These are phyloP conservation scores for Scaptomyza pallida DNA, from an alignment of 1,140 invertebrate genomes.

Conservation along the genomic window DNA sequence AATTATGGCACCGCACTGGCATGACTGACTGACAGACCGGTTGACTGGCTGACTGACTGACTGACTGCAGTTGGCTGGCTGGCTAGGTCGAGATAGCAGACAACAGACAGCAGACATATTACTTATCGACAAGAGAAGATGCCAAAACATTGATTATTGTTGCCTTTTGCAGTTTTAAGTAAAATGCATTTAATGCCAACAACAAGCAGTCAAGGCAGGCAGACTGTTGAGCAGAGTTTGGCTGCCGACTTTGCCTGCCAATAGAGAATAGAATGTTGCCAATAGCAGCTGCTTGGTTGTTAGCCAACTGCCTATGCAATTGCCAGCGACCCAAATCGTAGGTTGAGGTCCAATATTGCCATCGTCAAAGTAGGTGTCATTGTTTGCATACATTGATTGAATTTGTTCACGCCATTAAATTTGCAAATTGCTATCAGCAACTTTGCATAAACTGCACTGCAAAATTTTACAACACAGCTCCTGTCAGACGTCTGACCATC, in stretches of 20 bases:
- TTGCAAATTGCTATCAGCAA: conserved; percentile 83
- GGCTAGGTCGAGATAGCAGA: conserved; percentile 61
- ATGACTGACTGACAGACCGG: conserved; percentile 5
- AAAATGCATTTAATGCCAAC: conserved; percentile 52
- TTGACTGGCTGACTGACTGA: background rate
- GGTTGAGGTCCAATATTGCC: conserved; percentile 34
- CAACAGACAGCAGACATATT: conserved; percentile 47
- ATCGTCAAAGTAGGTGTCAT: conserved; percentile 52
- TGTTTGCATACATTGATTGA: conserved; percentile 84
- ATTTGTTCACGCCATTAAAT: conserved; percentile 84
- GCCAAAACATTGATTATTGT: conserved; percentile 76
- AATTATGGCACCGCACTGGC: conserved; percentile 59
- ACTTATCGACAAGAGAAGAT: conserved; percentile 65
- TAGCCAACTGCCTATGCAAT: conserved; percentile 13
- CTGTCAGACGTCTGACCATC: conserved; percentile 4
- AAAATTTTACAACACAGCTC: conserved; percentile 67
- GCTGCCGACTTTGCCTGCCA: conserved; percentile 1
- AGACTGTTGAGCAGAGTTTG: background rate
- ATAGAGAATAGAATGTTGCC: conserved; percentile 11
- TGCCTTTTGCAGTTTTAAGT: conserved; percentile 71
- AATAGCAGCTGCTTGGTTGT: conserved; percentile 1
- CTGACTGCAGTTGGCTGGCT: conserved; percentile 12
- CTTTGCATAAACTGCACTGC: conserved; percentile 76
- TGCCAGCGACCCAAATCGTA: conserved; percentile 8
- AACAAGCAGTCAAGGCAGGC: background rate